phyloP scores from a whole-genome alignment of 2,797 vertebrate species.

The Florisuga fusca region DNA sequence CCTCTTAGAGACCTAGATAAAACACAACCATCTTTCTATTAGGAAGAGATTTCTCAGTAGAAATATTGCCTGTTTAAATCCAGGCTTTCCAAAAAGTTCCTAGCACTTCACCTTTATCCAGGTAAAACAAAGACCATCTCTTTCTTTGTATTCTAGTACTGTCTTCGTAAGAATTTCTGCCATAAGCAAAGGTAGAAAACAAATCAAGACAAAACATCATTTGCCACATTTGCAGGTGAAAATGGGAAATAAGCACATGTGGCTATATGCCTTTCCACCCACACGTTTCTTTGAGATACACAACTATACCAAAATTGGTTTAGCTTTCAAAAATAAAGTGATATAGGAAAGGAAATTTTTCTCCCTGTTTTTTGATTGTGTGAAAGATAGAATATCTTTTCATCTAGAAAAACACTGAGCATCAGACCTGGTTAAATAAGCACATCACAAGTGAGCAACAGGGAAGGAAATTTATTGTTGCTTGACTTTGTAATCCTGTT shows the following conservation, averaged over 20 bases:
- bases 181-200: background rate
- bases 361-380: background rate
- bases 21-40: background rate
- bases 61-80: background rate
- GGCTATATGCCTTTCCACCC: background rate
- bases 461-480: background rate
- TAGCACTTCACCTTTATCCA: background rate
- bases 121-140: background rate
- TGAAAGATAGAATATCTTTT: background rate
- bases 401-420: background rate
- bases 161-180: background rate
- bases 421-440: background rate
- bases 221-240: conserved; percentile 27
- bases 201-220: background rate
- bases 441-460: background rate
- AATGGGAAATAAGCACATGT: background rate
- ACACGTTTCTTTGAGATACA: background rate
- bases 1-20: conserved; percentile 45
- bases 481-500: background rate
- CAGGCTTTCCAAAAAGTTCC: background rate
- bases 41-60: background rate
- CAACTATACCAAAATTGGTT: background rate
- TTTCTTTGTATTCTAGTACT: background rate
- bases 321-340: background rate
- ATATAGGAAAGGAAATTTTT: background rate